phyloP scores from a whole-genome alignment of 2,797 vertebrate species.

The Scyliorhinus canicula region DNA sequence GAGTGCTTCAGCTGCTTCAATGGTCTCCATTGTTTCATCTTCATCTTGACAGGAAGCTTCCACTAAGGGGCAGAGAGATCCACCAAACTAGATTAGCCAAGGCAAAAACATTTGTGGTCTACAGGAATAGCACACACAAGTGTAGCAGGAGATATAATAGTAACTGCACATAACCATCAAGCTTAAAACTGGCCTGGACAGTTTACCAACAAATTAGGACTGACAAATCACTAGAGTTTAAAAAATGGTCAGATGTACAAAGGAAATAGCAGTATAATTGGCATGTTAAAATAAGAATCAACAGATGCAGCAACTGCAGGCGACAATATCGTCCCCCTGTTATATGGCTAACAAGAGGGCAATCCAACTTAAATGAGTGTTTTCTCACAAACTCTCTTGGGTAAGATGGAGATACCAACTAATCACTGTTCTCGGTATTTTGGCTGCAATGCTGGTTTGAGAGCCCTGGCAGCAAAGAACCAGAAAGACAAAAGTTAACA shows the following conservation, averaged over 20 bases:
- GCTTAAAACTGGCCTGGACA: background rate
- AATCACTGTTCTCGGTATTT: background rate
- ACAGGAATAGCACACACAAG: background rate
- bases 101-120: background rate
- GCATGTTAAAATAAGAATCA: conserved; percentile 20
- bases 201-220: background rate
- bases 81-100: background rate
- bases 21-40: conserved; percentile 69
- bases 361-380: conserved; percentile 4
- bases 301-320: background rate
- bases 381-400: background rate
- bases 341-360: background rate
- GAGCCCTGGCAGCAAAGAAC: background rate
- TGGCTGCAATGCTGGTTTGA: background rate
- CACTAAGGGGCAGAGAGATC: conserved; percentile 45
- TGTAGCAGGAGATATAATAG: too few relatives aligned
- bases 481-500: conserved; percentile 20
- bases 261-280: background rate
- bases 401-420: background rate
- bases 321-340: background rate
- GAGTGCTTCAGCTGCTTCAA: conserved; percentile 67
- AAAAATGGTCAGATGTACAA: background rate
- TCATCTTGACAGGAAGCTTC: conserved; percentile 29
- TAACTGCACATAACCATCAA: too few relatives aligned
- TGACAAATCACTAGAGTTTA: background rate